Percentiles rank a stretch among this genome's conserved stretches.
Conservation (phyloP, 2,113 vertebrate genomes). For the Motacilla alba region DNA sequence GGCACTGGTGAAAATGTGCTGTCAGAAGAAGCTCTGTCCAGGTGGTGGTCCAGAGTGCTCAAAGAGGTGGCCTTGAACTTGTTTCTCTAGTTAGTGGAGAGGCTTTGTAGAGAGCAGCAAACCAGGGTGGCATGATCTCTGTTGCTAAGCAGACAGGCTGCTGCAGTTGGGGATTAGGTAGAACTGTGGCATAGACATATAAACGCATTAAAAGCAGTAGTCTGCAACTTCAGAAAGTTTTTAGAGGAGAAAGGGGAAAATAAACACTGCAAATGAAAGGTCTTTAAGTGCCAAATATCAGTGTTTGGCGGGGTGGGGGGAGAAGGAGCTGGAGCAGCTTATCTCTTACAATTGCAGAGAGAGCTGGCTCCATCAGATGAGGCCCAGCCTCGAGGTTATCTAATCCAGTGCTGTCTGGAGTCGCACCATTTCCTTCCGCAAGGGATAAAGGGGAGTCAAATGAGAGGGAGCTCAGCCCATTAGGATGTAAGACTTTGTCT, state of each 20-base stretch:
- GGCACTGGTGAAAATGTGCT: neutral
- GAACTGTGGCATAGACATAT: neutral
- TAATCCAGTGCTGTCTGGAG: neutral
- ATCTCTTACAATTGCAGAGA: neutral
- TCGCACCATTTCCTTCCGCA: neutral
- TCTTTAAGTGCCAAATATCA: neutral
- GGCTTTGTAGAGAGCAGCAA: neutral
- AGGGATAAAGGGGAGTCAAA: neutral
- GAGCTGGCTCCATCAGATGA: constrained; percentile 18
- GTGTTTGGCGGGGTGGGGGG: accelerated
- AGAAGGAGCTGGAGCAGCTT: neutral
- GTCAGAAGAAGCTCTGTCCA: neutral
- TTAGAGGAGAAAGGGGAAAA: neutral
- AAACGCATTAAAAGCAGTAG: neutral
- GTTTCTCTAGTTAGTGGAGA: neutral
- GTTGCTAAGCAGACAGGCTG: constrained; percentile 21
- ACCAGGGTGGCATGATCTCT: neutral
- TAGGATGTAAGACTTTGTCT: neutral
- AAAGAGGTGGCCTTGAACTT: constrained; percentile 20
- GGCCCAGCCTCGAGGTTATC: constrained; percentile 24
- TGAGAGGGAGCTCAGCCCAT: neutral
- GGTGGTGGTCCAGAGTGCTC: neutral
- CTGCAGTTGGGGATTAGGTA: neutral
- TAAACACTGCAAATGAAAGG: neutral
- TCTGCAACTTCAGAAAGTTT: constrained; percentile 3